Percentiles rank a stretch among this genome's conserved stretches.
phyloP scores from a whole-genome alignment of 2,797 vertebrate species.

The Clamator glandarius region DNA sequence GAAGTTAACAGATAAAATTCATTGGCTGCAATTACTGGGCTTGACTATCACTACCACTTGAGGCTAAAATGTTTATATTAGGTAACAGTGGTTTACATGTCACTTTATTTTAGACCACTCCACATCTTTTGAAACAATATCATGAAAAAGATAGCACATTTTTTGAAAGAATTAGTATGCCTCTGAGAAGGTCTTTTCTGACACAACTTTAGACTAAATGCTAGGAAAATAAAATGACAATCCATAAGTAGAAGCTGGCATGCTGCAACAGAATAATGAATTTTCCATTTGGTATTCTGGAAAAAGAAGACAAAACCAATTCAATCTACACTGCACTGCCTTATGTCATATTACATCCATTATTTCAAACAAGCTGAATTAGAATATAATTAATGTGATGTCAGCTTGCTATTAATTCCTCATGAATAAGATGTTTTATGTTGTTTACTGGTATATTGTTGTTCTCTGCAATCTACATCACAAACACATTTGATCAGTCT shows the following conservation, averaged over 20 bases:
- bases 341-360: neutral
- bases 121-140: neutral
- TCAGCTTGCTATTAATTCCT: neutral
- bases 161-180: neutral
- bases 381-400: conserved; percentile 2
- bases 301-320: conserved; percentile 35
- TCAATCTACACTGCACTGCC: neutral
- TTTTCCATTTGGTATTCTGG: conserved; percentile 9
- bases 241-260: conserved; percentile 9
- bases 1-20: neutral
- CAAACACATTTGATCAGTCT: neutral
- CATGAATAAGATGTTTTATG: neutral
- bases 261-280: conserved; percentile 4
- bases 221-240: neutral
- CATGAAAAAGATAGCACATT: neutral
- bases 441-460: neutral
- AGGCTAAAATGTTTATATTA: neutral
- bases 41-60: neutral
- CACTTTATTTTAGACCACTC: neutral
- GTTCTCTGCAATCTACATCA: neutral
- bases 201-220: neutral
- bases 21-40: neutral
- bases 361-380: conserved; percentile 9
- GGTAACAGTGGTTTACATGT: neutral
- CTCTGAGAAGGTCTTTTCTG: neutral